These are phyloP conservation scores for Leucophenga montana DNA, from an alignment of 2,888 invertebrate species.

Conservation along the genomic window DNA sequence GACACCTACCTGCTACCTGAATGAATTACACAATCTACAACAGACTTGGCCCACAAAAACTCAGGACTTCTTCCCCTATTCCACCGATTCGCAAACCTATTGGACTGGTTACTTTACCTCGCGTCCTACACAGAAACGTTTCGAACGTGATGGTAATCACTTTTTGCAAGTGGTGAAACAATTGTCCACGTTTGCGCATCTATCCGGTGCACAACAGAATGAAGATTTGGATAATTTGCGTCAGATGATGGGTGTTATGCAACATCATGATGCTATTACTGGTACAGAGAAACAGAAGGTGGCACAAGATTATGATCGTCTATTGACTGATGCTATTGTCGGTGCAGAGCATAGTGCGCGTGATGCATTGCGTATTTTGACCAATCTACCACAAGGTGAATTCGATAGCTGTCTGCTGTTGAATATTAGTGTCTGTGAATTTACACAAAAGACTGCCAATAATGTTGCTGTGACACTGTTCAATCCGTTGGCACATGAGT, in stretches of 20 bases:
- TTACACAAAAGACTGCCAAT: conserved; percentile 76
- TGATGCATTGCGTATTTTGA: conserved; percentile 56
- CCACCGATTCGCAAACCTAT: conserved; percentile 86
- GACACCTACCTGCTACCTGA: conserved; percentile 88
- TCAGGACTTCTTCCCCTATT: conserved; percentile 95
- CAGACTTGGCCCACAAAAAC: conserved; percentile 80
- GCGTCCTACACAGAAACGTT: conserved; percentile 85
- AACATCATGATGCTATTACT: conserved; percentile 92
- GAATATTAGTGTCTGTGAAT: conserved; percentile 78
- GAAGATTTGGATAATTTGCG: conserved; percentile 75
- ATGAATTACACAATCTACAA: conserved; percentile 77
- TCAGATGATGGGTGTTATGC: conserved; percentile 78
- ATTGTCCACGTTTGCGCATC: conserved; percentile 78
- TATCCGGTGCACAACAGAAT: conserved; percentile 54
- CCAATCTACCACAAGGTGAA: conserved; percentile 59
- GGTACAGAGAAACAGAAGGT: conserved; percentile 91
- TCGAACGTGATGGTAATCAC: conserved; percentile 83
- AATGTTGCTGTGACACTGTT: conserved; percentile 81
- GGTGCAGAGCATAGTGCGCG: conserved; percentile 74
- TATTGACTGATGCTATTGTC: conserved; percentile 80
- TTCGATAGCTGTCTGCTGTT: conserved; percentile 63
- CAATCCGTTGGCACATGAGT: conserved; percentile 83
- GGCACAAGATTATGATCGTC: conserved; percentile 87
- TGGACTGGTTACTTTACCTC: conserved; percentile 96
- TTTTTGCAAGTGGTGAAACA: conserved; percentile 86